Conservation (phyloP, 2,797 vertebrate genomes). For the Pseudochirops cupreus region DNA sequence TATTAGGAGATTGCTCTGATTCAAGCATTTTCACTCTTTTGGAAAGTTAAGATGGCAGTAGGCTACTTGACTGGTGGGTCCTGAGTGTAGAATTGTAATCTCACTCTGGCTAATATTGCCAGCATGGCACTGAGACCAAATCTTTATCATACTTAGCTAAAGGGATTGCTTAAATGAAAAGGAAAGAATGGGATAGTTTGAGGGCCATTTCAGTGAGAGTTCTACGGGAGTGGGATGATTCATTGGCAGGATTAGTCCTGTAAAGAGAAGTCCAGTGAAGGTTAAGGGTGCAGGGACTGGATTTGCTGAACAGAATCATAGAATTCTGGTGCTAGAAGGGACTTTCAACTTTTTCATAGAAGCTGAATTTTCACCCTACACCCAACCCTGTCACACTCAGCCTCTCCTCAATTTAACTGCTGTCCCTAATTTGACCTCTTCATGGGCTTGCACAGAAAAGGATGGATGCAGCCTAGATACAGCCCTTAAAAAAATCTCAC, state of each 20-base stretch:
- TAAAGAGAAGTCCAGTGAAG: constrained; percentile 10
- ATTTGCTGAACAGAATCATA: neutral
- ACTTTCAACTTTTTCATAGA: constrained; percentile 16
- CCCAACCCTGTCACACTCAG: neutral
- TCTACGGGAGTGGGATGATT: neutral
- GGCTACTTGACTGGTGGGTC: neutral
- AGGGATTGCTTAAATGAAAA: neutral
- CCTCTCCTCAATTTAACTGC: neutral
- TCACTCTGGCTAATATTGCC: neutral
- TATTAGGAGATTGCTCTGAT: neutral
- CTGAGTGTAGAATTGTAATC: neutral
- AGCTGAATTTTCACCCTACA: constrained; percentile 10
- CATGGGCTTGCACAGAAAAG: neutral
- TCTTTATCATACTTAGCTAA: neutral
- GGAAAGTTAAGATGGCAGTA: too few relatives aligned
- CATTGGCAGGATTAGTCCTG: neutral
- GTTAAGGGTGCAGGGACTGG: neutral
- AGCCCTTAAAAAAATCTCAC: neutral
- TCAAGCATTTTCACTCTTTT: neutral
- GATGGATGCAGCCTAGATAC: neutral
- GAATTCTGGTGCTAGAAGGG: constrained; percentile 45
- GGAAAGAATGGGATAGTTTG: neutral
- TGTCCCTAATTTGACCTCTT: constrained; percentile 21
- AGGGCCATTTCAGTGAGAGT: constrained; percentile 4
- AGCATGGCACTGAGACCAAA: neutral